A percentile compares a stretch with the other conserved stretches of the same genome.
Conservation (phyloP, 2,797 vertebrate species). For the Enteromius trimaculatus region DNA sequence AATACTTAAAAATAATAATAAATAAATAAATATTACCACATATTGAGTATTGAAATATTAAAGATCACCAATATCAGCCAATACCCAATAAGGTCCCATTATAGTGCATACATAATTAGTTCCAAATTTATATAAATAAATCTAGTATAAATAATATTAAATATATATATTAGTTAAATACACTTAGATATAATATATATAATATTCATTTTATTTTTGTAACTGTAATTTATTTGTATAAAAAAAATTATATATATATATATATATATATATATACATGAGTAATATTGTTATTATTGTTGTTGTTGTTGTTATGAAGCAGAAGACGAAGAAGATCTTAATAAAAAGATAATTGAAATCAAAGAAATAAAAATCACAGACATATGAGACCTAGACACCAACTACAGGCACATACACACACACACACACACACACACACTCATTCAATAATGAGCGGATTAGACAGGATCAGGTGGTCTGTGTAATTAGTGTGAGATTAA, state of each 20-base stretch:
- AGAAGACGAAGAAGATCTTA: background rate
- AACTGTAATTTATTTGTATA: no score
- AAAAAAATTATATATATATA: no score
- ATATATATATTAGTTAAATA: no score
- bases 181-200: no score
- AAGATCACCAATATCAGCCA: background rate
- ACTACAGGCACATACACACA: background rate
- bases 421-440: background rate
- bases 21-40: background rate
- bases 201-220: no score
- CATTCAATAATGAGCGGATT: background rate
- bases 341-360: background rate
- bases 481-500: conserved; percentile 51
- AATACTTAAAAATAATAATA: background rate
- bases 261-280: no score
- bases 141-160: no score
- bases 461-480: conserved; percentile 33
- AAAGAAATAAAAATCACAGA: background rate
- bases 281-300: no score
- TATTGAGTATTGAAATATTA: background rate
- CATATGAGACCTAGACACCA: background rate
- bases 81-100: background rate
- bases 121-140: no score
- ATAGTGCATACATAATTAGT: no score
- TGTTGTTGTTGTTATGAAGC: background rate